A percentile compares a stretch with the other conserved stretches of the same genome.
Evolutionary conservation across 2,888 invertebrate genomes (phyloP).

Genomic region (Leptura quadrifasciata): DNA sequence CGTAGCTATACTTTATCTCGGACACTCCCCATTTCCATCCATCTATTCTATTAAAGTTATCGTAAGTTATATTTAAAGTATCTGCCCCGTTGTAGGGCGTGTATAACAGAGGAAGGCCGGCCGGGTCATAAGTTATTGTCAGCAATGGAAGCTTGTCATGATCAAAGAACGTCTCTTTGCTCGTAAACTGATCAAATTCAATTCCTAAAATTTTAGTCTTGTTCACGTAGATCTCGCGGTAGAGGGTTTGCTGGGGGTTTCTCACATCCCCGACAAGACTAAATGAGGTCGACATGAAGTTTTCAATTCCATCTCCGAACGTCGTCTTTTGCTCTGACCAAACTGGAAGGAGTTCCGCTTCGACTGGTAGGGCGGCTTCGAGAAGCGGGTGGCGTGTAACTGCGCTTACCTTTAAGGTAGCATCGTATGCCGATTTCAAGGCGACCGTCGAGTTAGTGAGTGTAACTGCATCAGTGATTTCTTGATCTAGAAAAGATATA

Average conservation of each 20-base stretch:
- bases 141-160: conserved; percentile 88
- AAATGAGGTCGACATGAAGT: conserved; percentile 85
- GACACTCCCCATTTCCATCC: conserved; percentile 94
- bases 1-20: conserved; percentile 90
- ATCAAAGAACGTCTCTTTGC: conserved; percentile 93
- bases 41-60: conserved; percentile 85
- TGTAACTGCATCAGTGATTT: conserved; percentile 84
- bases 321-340: conserved; percentile 90
- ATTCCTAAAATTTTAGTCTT: conserved; percentile 91
- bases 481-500: conserved; percentile 74
- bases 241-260: conserved; percentile 89
- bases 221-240: conserved; percentile 89
- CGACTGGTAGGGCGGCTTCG: conserved; percentile 89
- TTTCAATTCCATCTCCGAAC: conserved; percentile 83
- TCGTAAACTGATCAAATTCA: conserved; percentile 93
- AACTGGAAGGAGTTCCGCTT: conserved; percentile 93
- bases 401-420: conserved; percentile 85
- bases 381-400: conserved; percentile 88
- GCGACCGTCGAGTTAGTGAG: conserved; percentile 87
- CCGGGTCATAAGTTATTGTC: conserved; percentile 91
- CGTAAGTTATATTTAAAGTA: conserved; percentile 91
- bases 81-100: conserved; percentile 87
- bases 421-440: conserved; percentile 85
- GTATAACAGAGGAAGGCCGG: conserved; percentile 91
- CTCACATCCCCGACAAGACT: conserved; percentile 90